Base-by-base conservation (phyloP, 2,113 vertebrate species). In the Serranochromis macrocephalus region DNA sequence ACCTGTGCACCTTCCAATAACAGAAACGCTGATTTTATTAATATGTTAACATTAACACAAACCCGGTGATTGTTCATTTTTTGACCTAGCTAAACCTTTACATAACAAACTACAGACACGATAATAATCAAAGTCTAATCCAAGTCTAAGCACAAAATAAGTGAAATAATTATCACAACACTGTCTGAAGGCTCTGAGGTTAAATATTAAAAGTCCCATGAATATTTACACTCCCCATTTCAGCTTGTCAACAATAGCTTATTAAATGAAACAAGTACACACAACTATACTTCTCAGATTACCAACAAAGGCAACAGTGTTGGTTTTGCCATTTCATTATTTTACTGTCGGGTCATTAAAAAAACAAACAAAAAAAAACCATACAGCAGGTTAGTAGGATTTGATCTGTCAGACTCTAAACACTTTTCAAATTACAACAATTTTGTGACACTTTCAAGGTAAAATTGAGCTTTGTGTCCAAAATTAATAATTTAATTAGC, bases 281-380 rank as follows among this genome's bases (percentile, higher is more conserved):
- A 75, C 0, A 42, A 24, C 66, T 71, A 24, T 42, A 71, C 66
- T 16, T 40, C 66, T 42, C 66, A 71, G 11, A 3, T 42, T 71
- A 9, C 3, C n/a, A 40, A 14, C 66, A 71, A 71, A 71, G 16
- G 36, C 7, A 40, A 71, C 66, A 47, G 68, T 29, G 21, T 26
- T 73, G 68, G 40, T 73, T 17, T 73, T 26, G 4, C 40, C 14
- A 17, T 45, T 45, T 73, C 8, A 16, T 71, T 45, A 45, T 45
- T 71, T 45, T 29, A 45, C 38, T 73, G 13, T 6, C 1, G 0
- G 38, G 66, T 26, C 12, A 26, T 16, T 4, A 5, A 21, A 68
- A 68, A 38, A 36, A 6, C 12, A 4, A 0, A 0, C 2, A 1
- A 6, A 19, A 7, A 2, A 1, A 2, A 8, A 21, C 1, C 2